Evolutionary conservation across 1,140 invertebrate genomes (phyloP), one percentile per base, ranked within the genome.

Genomic region (Magallana ariakensis): DNA sequence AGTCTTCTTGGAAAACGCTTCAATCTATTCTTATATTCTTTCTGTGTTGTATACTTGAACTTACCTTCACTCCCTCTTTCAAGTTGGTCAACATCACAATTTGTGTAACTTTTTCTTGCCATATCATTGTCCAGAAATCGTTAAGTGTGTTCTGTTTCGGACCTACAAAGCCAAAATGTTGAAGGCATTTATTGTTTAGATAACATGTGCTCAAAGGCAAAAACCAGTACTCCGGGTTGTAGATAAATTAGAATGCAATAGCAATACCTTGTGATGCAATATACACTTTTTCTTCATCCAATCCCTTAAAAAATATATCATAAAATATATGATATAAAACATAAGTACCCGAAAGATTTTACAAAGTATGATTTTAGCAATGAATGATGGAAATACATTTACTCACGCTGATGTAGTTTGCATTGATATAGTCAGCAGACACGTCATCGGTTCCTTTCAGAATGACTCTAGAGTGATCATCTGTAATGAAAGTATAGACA

Each of bases 121-220:
- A 94, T 57, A 94, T 88, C 93, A 94, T 93, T 62, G 90, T 83
- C 94, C 94, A 94, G 85, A 94, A 94, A 75, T 94, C 94, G 58
- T 62, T 84, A 54, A 91, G 70, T 15, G 90, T 91, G 26, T 87
- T 85, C 46, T 82, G 56, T 54, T 80, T 91, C 2, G 92, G 92
- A 15, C 92, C 92, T 92, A 33, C 8, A 26, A 88, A 53, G 13
- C 5, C 13, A n/a, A 9, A 22, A 7, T 16, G 13, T 80, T 4
- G 4, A 80, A 80, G 6, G 3, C 11, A 80, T 19, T 60, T 60
- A 60, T 16, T 15, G 58, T 46, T 46, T 46, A 46, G 33, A 4
- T 46, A 5, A 46, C 33, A 46, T 46, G 33, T 4, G 33, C 33
- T 46, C 33, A 46, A 46, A 46, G 33, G 33, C 33, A 5, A 46